A percentile compares a stretch with the other conserved stretches of the same genome.
These are phyloP conservation scores for Tachycineta bicolor DNA, from an alignment of 2,113 vertebrate species.

Conservation along the genomic window DNA sequence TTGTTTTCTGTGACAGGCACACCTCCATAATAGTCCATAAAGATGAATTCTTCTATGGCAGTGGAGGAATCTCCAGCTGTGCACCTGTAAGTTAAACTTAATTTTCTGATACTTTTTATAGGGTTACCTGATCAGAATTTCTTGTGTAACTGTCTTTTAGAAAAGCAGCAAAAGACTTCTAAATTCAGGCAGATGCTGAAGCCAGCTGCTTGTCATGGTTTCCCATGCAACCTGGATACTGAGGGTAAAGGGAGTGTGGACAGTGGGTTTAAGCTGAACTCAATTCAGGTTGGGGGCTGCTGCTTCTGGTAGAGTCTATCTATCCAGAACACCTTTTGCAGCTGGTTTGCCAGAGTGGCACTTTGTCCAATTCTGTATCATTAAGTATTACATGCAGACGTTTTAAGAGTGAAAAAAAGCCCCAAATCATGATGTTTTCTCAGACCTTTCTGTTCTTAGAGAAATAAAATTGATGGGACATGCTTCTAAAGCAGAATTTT, in stretches of 20 bases:
- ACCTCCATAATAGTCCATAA: conserved; percentile 91
- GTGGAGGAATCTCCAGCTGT: conserved; percentile 87
- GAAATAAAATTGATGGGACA: neutral
- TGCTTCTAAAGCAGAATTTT: neutral
- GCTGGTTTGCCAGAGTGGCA: neutral
- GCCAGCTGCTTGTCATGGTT: neutral
- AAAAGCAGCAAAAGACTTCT: neutral
- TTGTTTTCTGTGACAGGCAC: conserved; percentile 80
- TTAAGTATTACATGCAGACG: neutral
- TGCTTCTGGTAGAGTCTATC: neutral
- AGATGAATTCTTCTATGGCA: conserved; percentile 91
- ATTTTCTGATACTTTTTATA: neutral
- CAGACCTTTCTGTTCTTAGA: neutral
- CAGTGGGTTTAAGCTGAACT: neutral
- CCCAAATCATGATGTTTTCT: neutral
- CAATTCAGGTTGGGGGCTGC: neutral
- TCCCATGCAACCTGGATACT: neutral
- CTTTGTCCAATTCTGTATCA: neutral
- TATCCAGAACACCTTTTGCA: neutral
- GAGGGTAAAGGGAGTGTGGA: neutral
- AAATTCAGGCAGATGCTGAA: neutral
- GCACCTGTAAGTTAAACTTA: conserved; percentile 82
- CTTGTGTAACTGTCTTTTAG: neutral
- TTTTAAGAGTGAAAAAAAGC: neutral
- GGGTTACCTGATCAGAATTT: neutral